Base-by-base conservation (phyloP, 1,140 invertebrate genomes). In the Euura saliciscinereae region DNA sequence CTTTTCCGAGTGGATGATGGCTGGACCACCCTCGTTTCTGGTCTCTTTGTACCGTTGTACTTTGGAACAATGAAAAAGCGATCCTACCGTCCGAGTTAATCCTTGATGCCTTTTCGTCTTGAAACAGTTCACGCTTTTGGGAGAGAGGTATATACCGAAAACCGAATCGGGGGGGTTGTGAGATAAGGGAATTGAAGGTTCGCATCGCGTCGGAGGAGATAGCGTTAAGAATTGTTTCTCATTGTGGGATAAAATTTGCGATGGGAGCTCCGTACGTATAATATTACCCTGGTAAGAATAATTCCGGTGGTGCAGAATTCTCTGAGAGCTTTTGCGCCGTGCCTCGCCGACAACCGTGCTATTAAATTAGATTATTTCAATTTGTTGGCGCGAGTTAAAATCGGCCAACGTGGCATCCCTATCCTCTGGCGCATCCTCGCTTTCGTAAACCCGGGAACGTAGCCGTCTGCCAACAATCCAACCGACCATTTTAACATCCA, bases 311-410 rank as follows among this genome's bases (percentile, higher is more conserved):
- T n/a, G 10, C 51, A n/a, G 51, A 59, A 59, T 59, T n/a, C 51
- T 59, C 51, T 6, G 51, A 59, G 51, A 8, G 51, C 10, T 3
- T 11, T n/a, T 3, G 10, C 51, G 51, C 13, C 51, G 51, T n/a
- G 51, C 51, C 51, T 59, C 51, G 8, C 51, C 10, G 8, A 59
- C 10, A 59, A 2, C 51, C 51, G 51, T n/a, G 51, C 51, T 59
- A 59, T 59, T 59, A 59, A 59, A 59, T 59, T 59, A 59, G 51
- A 59, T 59, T 59, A 59, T 59, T 59, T 59, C 51, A 59, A 59
- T 59, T 71, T 71, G 65, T 64, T 71, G 70, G 46, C 59, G 46
- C 70, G 75, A 66, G 74, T 71, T 73, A 78, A 78, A 75, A 78
- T 65, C 70, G 70, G 68, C 11, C 46, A 2, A 28, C 28, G 46